Percentiles rank a stretch among this genome's conserved stretches.
phyloP scores from a whole-genome alignment of 2,888 invertebrate species.

The Ectropis crepuscularia region DNA sequence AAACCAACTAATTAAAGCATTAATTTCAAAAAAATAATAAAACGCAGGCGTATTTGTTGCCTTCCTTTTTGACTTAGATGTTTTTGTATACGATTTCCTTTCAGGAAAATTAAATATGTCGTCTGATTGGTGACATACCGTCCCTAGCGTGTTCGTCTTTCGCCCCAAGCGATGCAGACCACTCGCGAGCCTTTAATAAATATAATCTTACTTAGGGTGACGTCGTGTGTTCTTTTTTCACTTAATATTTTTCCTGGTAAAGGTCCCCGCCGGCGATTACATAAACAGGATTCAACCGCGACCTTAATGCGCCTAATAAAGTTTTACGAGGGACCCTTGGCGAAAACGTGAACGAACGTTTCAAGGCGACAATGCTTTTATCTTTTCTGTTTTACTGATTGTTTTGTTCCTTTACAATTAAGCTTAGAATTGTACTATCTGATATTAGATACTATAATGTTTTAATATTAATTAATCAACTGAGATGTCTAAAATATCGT shows the following conservation, averaged over 20 bases:
- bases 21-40: too few species aligned
- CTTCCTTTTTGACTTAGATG: too few species aligned
- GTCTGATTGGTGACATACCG: conserved; percentile 10
- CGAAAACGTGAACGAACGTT: conserved; percentile 81
- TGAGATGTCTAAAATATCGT: too few species aligned
- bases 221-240: conserved; percentile 80
- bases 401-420: conserved; percentile 74
- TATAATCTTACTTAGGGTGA: conserved; percentile 74
- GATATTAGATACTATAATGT: too few species aligned
- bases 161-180: conserved; percentile 48
- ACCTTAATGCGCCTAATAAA: conserved; percentile 84
- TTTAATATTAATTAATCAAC: too few species aligned
- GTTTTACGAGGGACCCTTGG: conserved; percentile 83
- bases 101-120: too few species aligned
- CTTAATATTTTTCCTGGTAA: conserved; percentile 82
- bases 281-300: conserved; percentile 84
- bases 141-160: conserved; percentile 49
- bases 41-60: too few species aligned
- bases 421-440: conserved; percentile 51
- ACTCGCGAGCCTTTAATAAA: conserved; percentile 56
- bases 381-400: conserved; percentile 82
- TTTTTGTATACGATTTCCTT: too few species aligned
- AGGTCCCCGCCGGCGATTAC: conserved; percentile 83
- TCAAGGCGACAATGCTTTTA: conserved; percentile 83
- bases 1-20: too few species aligned